Evolutionary conservation across 1,140 invertebrate species (phyloP).

Genomic region (Bombus fervidus): DNA sequence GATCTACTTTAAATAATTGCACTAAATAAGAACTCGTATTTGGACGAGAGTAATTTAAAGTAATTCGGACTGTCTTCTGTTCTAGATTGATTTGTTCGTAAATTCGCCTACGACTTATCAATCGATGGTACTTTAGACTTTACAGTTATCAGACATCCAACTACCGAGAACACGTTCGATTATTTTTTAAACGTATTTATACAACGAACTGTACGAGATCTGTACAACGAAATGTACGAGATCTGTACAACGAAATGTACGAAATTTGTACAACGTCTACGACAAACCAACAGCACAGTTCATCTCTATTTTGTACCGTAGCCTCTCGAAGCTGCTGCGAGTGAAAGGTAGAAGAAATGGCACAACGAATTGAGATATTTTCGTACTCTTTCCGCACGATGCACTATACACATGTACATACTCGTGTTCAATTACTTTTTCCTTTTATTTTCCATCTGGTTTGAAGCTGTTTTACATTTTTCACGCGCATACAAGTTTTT

Average conservation of each 20-base stretch:
- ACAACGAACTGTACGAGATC: neutral
- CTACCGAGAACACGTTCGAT: neutral
- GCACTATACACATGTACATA: slow-evolving; percentile 1
- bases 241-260: neutral
- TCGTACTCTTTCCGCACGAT: neutral
- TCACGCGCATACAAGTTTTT: neutral
- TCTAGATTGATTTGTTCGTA: neutral
- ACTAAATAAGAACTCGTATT: neutral
- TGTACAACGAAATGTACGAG: no score
- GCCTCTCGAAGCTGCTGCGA: neutral
- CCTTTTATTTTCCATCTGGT: neutral
- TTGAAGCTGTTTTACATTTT: neutral
- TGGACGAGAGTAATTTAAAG: neutral
- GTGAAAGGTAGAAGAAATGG: slow-evolving; percentile 13
- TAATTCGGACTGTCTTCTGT: neutral
- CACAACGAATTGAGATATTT: slow-evolving; percentile 20
- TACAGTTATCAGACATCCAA: neutral
- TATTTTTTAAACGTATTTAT: no score
- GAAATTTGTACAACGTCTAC: neutral
- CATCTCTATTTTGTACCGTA: neutral
- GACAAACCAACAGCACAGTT: neutral
- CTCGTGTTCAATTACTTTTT: neutral
- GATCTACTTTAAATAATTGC: neutral
- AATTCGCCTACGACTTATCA: neutral
- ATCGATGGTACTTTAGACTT: no score